Conservation (phyloP, 2,113 vertebrate species). For the Genyomyrus donnyi region DNA sequence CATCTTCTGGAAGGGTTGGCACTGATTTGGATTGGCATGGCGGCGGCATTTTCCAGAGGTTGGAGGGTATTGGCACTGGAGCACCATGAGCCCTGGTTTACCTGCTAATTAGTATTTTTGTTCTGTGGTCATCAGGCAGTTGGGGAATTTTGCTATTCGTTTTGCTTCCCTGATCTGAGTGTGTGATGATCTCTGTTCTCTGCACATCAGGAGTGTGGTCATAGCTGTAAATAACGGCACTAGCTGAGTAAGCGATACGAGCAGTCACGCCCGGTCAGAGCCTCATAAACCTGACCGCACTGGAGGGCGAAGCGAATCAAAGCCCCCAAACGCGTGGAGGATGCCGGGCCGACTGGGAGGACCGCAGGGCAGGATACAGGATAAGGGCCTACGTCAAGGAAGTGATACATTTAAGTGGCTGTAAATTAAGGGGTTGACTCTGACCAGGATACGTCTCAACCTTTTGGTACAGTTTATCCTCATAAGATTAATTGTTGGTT, state of each 20-base stretch:
- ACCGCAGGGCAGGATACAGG: background rate
- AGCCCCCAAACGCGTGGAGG: background rate
- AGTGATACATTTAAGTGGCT: slow-evolving; percentile 14
- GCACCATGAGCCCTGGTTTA: background rate
- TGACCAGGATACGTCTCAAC: background rate
- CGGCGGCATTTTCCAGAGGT: background rate
- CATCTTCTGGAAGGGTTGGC: background rate
- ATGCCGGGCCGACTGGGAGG: background rate
- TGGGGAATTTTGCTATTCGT: background rate
- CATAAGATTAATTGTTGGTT: background rate
- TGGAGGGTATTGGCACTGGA: background rate
- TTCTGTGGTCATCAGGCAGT: background rate
- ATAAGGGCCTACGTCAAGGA: slow-evolving; percentile 15
- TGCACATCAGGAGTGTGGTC: background rate
- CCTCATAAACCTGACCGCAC: slow-evolving; percentile 1
- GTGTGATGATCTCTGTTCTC: background rate
- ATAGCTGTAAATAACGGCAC: background rate
- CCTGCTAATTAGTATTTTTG: background rate
- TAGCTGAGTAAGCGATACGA: background rate
- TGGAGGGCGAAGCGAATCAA: background rate
- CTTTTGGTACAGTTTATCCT: background rate
- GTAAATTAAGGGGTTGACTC: slow-evolving; percentile 5
- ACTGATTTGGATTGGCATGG: background rate
- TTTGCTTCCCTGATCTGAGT: background rate
- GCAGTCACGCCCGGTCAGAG: background rate